Conservation (phyloP, 2,113 vertebrate genomes). For the Gasterosteus nipponicus region DNA sequence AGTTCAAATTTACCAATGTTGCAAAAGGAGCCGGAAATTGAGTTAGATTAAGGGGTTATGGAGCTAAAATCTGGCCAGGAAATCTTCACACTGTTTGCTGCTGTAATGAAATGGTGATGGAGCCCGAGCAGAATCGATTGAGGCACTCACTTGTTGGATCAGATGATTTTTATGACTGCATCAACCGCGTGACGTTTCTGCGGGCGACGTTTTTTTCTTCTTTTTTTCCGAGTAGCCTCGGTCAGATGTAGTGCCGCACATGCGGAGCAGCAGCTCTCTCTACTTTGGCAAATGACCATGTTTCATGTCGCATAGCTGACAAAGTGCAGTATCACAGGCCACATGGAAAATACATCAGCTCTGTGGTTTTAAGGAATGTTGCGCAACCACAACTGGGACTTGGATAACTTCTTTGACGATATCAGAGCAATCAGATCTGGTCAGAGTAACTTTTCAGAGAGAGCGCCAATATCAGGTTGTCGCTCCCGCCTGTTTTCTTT, state of each 20-base stretch:
- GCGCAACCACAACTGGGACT: conserved; percentile 48
- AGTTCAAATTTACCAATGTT: conserved; percentile 35
- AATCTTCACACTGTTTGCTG: conserved; percentile 36
- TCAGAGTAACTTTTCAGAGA: conserved; percentile 5
- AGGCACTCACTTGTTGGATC: conserved; percentile 58
- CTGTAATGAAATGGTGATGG: conserved; percentile 36
- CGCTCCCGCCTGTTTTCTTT: conserved; percentile 50
- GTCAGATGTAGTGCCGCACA: conserved; percentile 18
- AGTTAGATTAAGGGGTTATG: conserved; percentile 22
- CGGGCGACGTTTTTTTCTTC: not conserved
- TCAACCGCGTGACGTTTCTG: conserved; percentile 4
- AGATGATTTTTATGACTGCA: conserved; percentile 52
- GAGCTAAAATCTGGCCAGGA: conserved; percentile 4
- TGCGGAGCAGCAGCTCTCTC: conserved; percentile 24
- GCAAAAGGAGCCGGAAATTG: conserved; percentile 44
- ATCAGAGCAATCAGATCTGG: conserved; percentile 39
- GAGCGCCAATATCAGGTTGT: conserved; percentile 12
- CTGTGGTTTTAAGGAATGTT: conserved; percentile 49
- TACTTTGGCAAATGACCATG: conserved; percentile 50
- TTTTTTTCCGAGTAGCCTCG: not conserved
- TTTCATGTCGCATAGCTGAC: conserved; percentile 55
- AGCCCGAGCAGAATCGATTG: conserved; percentile 46
- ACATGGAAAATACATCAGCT: conserved; percentile 57
- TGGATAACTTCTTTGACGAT: conserved; percentile 32
- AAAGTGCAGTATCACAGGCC: conserved; percentile 32